Percentiles rank a stretch among this genome's conserved stretches.
Evolutionary conservation across 2,888 invertebrate species (phyloP).

Genomic region (Oxyteleia sp.): DNA sequence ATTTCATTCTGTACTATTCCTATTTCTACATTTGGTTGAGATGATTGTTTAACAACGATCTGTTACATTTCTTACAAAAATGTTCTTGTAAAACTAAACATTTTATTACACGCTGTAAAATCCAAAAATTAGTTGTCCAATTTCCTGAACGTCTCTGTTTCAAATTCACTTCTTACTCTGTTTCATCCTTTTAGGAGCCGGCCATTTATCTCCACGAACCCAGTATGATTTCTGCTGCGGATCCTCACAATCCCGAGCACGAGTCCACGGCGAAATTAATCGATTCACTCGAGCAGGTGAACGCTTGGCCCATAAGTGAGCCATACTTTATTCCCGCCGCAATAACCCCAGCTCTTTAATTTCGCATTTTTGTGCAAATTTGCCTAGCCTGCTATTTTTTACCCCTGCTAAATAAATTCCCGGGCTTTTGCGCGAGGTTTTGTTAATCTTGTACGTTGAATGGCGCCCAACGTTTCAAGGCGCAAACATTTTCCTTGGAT

Average conservation of each 20-base stretch:
- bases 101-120: too few relatives aligned
- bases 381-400: background rate
- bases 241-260: background rate
- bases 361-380: slow-evolving; percentile 5
- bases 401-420: slow-evolving; percentile 1
- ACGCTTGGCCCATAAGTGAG: slow-evolving; percentile 12
- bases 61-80: too few relatives aligned
- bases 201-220: background rate
- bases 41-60: too few relatives aligned
- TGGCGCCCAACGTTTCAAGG: background rate
- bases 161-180: too few relatives aligned
- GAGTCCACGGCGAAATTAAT: slow-evolving; percentile 19
- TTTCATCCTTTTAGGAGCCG: background rate
- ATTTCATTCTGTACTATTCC: too few relatives aligned
- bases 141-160: too few relatives aligned
- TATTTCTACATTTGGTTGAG: too few relatives aligned
- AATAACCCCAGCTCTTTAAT: slow-evolving; percentile 10
- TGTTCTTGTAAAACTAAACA: too few relatives aligned
- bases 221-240: background rate
- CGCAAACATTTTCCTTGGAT: background rate
- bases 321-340: slow-evolving; percentile 6
- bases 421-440: slow-evolving; percentile 4
- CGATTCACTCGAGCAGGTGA: slow-evolving; percentile 13
- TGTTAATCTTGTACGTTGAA: slow-evolving; percentile 1
- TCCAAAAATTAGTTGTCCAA: too few relatives aligned